These are phyloP conservation scores for Phalanger gymnotis DNA, from an alignment of 2,797 vertebrate species.

Conservation along the genomic window DNA sequence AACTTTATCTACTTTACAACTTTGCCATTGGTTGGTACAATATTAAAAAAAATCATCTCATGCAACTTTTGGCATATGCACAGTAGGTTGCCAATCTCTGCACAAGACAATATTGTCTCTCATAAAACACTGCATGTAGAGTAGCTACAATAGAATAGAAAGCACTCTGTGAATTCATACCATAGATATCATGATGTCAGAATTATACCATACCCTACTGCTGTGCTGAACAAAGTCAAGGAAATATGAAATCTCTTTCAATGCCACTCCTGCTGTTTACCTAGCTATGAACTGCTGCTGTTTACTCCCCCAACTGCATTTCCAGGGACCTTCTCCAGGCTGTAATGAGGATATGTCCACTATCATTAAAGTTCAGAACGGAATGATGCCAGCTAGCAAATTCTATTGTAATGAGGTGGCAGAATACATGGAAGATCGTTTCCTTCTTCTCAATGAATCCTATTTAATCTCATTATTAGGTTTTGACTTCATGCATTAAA, in stretches of 20 bases:
- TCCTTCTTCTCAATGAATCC: slow-evolving; percentile 8
- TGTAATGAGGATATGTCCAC: neutral
- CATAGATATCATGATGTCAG: neutral
- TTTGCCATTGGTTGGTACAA: neutral
- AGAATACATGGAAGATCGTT: neutral
- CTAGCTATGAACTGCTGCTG: neutral
- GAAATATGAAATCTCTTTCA: slow-evolving; percentile 24
- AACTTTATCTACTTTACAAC: neutral
- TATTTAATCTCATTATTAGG: neutral
- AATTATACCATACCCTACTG: neutral
- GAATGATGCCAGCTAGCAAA: neutral
- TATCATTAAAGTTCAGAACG: neutral
- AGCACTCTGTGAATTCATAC: neutral
- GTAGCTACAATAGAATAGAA: neutral
- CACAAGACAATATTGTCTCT: neutral
- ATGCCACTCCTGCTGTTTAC: neutral
- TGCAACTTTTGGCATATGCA: neutral
- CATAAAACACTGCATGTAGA: slow-evolving; percentile 18
- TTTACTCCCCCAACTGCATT: neutral
- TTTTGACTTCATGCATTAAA: slow-evolving; percentile 32
- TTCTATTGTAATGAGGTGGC: neutral
- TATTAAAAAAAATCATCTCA: neutral
- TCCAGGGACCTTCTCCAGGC: neutral
- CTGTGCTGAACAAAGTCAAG: slow-evolving; percentile 8
- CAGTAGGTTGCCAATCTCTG: neutral